These are phyloP conservation scores for Pelochelys cantorii DNA, from an alignment of 2,797 vertebrate species.

Conservation along the genomic window DNA sequence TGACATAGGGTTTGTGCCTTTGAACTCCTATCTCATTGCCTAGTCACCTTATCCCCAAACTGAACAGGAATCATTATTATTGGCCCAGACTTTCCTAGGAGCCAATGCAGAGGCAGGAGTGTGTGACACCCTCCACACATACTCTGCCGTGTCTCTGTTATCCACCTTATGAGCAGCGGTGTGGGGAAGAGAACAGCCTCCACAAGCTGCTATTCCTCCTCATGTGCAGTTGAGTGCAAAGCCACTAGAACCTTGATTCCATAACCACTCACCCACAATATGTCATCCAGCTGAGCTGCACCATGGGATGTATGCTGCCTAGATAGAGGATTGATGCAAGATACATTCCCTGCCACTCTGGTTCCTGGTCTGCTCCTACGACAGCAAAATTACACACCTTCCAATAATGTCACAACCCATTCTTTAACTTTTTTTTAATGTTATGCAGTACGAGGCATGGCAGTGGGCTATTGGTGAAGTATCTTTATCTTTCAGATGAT, in stretches of 20 bases:
- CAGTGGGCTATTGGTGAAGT: neutral
- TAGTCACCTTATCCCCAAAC: neutral
- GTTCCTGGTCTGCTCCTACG: neutral
- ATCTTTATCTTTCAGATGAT: constrained; percentile 23
- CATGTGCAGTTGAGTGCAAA: neutral
- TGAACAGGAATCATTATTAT: neutral
- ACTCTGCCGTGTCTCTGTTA: accelerated
- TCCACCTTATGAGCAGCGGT: neutral
- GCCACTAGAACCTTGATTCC: neutral
- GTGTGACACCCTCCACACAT: neutral
- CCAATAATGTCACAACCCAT: neutral
- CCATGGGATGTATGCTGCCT: neutral
- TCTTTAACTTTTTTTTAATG: neutral
- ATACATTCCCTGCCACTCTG: constrained; percentile 5
- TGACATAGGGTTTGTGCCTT: neutral
- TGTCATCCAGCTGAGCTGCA: neutral
- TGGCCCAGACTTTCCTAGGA: neutral
- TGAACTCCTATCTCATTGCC: neutral
- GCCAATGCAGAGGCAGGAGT: neutral
- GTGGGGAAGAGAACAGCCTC: neutral
- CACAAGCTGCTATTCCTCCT: neutral
- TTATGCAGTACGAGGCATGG: accelerated
- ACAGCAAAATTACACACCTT: neutral
- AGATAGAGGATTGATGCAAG: neutral
- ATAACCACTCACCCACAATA: neutral